These are phyloP conservation scores for Cinclus mexicanus DNA, from an alignment of 2,113 vertebrate species.

Conservation along the genomic window DNA sequence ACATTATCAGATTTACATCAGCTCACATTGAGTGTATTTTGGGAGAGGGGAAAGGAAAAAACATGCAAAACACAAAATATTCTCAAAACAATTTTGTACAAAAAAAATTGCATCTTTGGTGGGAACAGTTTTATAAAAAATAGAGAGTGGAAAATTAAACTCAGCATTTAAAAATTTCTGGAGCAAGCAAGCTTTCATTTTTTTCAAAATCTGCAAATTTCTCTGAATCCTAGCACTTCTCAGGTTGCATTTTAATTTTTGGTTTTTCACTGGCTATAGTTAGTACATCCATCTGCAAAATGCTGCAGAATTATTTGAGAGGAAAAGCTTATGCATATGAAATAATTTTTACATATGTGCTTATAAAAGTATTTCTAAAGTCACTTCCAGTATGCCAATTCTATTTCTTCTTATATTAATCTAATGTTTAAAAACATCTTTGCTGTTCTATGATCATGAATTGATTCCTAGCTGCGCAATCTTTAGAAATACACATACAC, in stretches of 20 bases:
- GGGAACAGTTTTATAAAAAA: not conserved
- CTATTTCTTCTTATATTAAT: not conserved
- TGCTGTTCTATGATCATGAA: not conserved
- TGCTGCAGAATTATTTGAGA: not conserved
- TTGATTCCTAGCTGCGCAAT: not conserved
- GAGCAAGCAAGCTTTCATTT: not conserved
- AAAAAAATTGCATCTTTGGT: not conserved
- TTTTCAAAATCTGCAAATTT: not conserved
- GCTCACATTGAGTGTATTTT: not conserved
- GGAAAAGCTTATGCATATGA: slow-evolving; percentile 9
- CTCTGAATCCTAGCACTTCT: not conserved
- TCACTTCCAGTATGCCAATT: not conserved
- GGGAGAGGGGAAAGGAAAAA: not conserved
- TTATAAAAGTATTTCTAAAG: not conserved
- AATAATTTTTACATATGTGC: not conserved
- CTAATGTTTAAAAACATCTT: not conserved
- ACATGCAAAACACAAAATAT: not conserved
- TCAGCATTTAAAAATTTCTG: not conserved
- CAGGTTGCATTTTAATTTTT: not conserved
- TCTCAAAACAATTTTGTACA: not conserved
- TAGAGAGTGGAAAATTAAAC: not conserved
- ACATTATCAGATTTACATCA: not conserved
- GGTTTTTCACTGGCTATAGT: not conserved
- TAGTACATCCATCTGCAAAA: slow-evolving; percentile 1
- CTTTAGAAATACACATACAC: not conserved